Base-by-base conservation (phyloP, 92 coral and sea anemone species). In the Zoanthus sansibaricus region DNA sequence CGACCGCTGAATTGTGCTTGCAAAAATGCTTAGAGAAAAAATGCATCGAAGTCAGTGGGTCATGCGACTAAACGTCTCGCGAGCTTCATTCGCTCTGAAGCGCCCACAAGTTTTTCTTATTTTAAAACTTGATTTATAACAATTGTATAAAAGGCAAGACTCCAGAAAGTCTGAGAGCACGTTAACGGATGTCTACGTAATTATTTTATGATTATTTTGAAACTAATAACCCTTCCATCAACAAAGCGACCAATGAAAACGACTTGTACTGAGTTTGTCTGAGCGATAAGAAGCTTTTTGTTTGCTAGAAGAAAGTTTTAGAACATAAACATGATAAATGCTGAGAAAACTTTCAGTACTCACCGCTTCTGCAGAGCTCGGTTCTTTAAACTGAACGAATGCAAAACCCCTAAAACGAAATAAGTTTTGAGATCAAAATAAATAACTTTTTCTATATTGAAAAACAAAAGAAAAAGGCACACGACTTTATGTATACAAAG, bases 301-400 rank as follows among this genome's bases (percentile, higher is more conserved):
- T 52, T 80, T 80, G 67, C 73, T 66, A 18, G 45, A 42, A 13
- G 30, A 25, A 56, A 80, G 44, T 80, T 64, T 21, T 62, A 79
- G 45, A 42, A 21, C 9, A 49, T 49, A 9, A 49, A 49, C 55
- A 49, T 49, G 55, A 7, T 11, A 75, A 82, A 72, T 48, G 51
- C 69, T 20, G 68, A 32, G 46, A 16, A 32, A 37, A 20, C 9
- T 10, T 61, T 20, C 21, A 13, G 54, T 59, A 48, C 92, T 87
- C 82, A 94, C 96, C 96, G 88, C 90, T 56, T 94, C 94, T 9
- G 96, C 96, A 15, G 66, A 72, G n/a, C 87, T 71, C 25, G 93
- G 93, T 64, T 96, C 96, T 83, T 95, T 95, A 77, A 96, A 96
- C 64, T 96, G 99, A 25, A 96, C 98, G 86, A 96, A 96, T 6